A percentile compares a stretch with the other conserved stretches of the same genome.
Evolutionary conservation across 2,888 invertebrate genomes (phyloP).

Genomic region (Zhuqinia jingwanae): DNA sequence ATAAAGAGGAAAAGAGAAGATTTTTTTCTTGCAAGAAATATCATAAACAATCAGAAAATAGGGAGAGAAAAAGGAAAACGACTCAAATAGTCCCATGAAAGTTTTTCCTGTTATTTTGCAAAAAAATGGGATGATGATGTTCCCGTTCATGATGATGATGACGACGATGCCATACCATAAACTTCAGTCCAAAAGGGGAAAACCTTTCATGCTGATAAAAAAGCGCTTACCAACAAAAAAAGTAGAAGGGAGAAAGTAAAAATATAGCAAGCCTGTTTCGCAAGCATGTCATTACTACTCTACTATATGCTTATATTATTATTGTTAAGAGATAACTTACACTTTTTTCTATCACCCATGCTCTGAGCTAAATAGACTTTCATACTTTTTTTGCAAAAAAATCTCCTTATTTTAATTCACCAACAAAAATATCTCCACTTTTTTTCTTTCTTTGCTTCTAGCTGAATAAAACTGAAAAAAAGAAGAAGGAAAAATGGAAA

Average conservation of each 20-base stretch:
- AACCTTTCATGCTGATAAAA: slow-evolving; percentile 56
- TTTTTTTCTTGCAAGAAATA: slow-evolving; percentile 60
- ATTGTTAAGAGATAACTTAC: too few species aligned
- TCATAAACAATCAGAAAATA: slow-evolving; percentile 66
- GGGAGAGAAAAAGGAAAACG: slow-evolving; percentile 32
- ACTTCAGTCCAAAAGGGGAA: slow-evolving; percentile 46
- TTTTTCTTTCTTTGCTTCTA: background rate
- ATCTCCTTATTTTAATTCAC: slow-evolving; percentile 50
- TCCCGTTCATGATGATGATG: slow-evolving; percentile 51
- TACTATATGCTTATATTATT: too few species aligned
- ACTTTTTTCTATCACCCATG: background rate
- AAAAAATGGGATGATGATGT: slow-evolving; percentile 27
- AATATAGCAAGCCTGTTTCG: too few species aligned
- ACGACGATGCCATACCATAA: too few species aligned
- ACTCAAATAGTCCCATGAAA: slow-evolving; percentile 60
- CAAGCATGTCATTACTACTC: too few species aligned
- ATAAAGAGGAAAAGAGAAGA: slow-evolving; percentile 38
- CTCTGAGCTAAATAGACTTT: background rate
- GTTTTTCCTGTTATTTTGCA: slow-evolving; percentile 39
- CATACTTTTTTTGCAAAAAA: slow-evolving; percentile 26
- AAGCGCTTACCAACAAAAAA: background rate
- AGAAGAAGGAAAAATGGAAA: too few species aligned
- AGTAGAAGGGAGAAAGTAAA: slow-evolving; percentile 8
- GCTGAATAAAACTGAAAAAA: too few species aligned
- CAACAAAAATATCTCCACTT: background rate